Base-by-base conservation (phyloP, 2,113 vertebrate species). In the Channa argus region DNA sequence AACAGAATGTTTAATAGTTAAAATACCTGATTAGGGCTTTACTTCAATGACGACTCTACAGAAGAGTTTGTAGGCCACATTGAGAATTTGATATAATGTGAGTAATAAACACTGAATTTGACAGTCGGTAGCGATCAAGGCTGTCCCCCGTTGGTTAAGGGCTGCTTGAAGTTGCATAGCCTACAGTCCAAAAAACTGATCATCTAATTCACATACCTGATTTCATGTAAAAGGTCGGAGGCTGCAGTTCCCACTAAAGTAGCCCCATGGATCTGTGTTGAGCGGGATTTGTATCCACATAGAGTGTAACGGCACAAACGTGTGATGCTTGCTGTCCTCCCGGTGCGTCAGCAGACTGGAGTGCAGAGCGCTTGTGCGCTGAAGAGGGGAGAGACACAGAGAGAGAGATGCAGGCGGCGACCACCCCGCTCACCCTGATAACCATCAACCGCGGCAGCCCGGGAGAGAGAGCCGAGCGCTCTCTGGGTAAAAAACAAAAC, bases 291-390 rank as follows among this genome's bases (percentile, higher is more conserved):
- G 88, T 84, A 91, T 91, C 91, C 91, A 90, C 86, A 87, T 88
- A 88, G 68, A 91, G 84, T 89, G 85, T 88, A 79, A 62, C 84
- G 86, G 86, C 79, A 79, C 77, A 73, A 75, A 77, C 82, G 81
- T 62, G 73, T 38, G 60, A 76, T 56, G 89, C 86, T 74, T 76
- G 83, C 80, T 81, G 83, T 89, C 83, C 86, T 91, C 89, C 68
- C 41, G 76, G 78, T 71, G 85, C 91, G 89, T 91, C 88, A 88
- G 86, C 87, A 86, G 84, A 86, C 86, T 59, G 85, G 79, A 85
- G 84, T 39, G 77, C 75, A 74, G 78, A 66, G 80, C 71, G 87
- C 81, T 64, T 85, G 83, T 83, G 82, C 74, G 83, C 74, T 50
- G 82, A 85, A 75, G 66, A 77, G 77, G 44, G 24, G 43, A 65